Base-by-base conservation (phyloP, 2,888 invertebrate species). In the Scelioninae gen. 2 region DNA sequence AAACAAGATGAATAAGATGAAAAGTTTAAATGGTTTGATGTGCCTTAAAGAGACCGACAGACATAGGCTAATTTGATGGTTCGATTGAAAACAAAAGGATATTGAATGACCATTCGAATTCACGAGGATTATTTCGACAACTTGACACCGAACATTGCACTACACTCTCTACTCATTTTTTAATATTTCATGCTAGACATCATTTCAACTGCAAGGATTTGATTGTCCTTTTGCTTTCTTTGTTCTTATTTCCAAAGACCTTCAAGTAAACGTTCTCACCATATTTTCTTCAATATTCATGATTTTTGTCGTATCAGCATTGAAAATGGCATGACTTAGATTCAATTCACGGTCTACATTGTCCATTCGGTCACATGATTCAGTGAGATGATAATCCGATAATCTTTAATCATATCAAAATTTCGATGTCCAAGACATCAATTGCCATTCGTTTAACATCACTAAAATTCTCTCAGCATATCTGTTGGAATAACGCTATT, bases 21-120 rank as follows among this genome's bases (percentile, higher is more conserved):
- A 69, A 45, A 74, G 60, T 69, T 69, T 65, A 33, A 69, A 73
- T 73, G 69, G 73, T 74, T 74, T 74, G 73, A 74, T 65, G 73
- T 74, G 72, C 72, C 72, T 75, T 75, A 75, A 72, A 72, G 72
- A 75, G 64, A 75, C 74, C 72, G 63, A 74, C 64, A 55, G 69
- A 68, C 45, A 68, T 75, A 75, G 68, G 67, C 71, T 75, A 75
- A 75, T 75, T 68, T 68, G 71, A 55, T 67, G 71, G 64, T 64
- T 64, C 55, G 68, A 61, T 72, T 57, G 63, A 58, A 61, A 19
- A 61, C 31, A 73, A 67, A 70, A 70, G 58, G 65, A 74, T 37
- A 71, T 64, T 65, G 70, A 70, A 69, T 60, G 60, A 55, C 52
- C 64, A 64, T 58, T 69, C 65, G 18, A 64, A 69, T 43, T 71